These are phyloP conservation scores for Diplodus sargus DNA, from an alignment of 2,797 vertebrate species.

Conservation along the genomic window DNA sequence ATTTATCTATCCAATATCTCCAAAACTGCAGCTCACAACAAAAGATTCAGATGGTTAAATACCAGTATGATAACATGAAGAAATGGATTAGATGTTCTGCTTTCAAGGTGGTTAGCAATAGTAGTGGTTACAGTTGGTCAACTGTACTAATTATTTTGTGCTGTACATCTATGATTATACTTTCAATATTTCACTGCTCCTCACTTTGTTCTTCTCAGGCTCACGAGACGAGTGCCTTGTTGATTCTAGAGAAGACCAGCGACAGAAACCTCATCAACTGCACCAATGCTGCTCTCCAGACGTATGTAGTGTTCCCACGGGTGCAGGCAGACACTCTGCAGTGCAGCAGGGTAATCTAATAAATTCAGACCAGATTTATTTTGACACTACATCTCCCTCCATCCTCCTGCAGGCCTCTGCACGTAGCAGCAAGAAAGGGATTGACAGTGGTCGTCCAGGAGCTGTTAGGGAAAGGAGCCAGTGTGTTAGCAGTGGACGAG, in stretches of 20 bases:
- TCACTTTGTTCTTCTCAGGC: conserved; percentile 56
- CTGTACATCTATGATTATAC: neutral
- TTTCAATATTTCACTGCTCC: neutral
- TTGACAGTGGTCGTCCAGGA: conserved; percentile 96
- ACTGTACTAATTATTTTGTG: neutral
- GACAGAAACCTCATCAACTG: conserved; percentile 79
- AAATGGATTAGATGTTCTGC: no score
- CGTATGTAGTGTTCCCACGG: conserved; percentile 53
- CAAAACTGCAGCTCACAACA: no score
- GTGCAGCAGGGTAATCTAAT: neutral
- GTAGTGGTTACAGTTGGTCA: neutral
- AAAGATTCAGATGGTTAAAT: no score
- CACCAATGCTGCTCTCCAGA: conserved; percentile 75
- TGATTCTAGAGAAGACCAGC: conserved; percentile 79
- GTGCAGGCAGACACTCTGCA: neutral
- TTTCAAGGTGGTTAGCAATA: neutral
- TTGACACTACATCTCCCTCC: conserved; percentile 10
- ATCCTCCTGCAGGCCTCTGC: conserved; percentile 88
- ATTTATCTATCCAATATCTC: no score
- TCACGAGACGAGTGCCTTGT: conserved; percentile 78
- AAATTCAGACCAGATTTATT: neutral
- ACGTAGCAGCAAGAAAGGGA: conserved; percentile 93
- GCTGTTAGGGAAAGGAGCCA: conserved; percentile 95
- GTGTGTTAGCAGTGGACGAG: conserved; percentile 95
- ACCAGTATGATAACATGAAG: no score